Evolutionary conservation across 2,888 invertebrate genomes (phyloP).

Genomic region (Cecidostiba fungosa): DNA sequence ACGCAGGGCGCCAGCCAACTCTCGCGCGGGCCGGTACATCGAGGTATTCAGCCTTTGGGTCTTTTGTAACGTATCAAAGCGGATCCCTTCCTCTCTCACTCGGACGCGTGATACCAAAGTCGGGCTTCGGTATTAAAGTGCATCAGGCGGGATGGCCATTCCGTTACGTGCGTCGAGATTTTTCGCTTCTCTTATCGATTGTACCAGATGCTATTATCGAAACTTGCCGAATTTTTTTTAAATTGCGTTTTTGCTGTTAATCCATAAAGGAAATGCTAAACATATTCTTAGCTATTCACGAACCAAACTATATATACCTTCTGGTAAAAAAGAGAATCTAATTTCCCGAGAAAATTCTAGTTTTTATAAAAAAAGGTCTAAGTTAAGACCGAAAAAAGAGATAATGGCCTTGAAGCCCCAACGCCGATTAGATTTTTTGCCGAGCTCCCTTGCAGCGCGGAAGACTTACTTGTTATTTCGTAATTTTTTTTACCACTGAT

Average conservation of each 20-base stretch:
- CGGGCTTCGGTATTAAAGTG: constrained; percentile 48
- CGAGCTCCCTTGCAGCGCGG: not conserved
- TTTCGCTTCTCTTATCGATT: not conserved
- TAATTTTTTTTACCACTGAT: not conserved
- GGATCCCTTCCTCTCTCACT: constrained; percentile 24
- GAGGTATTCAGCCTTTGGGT: constrained; percentile 35
- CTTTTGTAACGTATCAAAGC: constrained; percentile 52
- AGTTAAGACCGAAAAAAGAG: not conserved
- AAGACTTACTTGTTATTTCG: too few species aligned
- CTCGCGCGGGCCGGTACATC: not conserved
- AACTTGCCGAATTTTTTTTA: too few species aligned
- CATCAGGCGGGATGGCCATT: constrained; percentile 54
- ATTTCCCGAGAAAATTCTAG: not conserved
- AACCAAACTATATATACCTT: not conserved
- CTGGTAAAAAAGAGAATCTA: not conserved
- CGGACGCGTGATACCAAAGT: constrained; percentile 22
- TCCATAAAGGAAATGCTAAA: too few species aligned
- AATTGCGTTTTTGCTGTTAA: too few species aligned
- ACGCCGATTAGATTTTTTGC: not conserved
- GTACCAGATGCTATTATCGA: too few species aligned
- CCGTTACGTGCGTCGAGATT: not conserved
- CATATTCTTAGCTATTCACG: not conserved
- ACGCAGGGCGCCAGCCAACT: constrained; percentile 42
- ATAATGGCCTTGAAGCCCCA: not conserved
- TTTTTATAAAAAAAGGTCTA: not conserved